Base-by-base conservation (phyloP, 1,140 invertebrate genomes). In the Ceratitis capitata region DNA sequence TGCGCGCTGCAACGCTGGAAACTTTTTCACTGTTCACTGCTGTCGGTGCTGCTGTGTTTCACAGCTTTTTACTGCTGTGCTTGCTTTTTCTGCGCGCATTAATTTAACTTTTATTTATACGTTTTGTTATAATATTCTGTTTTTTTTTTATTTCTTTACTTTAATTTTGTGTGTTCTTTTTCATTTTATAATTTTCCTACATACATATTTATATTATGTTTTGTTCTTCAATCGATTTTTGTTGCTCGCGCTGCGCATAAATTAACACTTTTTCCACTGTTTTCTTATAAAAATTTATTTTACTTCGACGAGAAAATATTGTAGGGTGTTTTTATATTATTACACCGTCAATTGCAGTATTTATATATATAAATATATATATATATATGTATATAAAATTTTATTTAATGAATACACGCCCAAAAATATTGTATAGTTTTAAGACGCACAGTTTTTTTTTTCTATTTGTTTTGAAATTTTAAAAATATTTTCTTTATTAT, bases 41-140 rank as follows among this genome's bases (percentile, higher is more conserved):
- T 29, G n/a, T n/a, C n/a, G n/a, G n/a, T n/a, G 78, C 47, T 82
- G 47, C 47, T 51, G 82, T 51, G n/a, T n/a, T n/a, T 83, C 82
- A 83, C 49, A 83, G 35, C 69, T 78, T 78, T 78, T 78, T 78
- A 78, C 69, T 78, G 69, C 69, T 78, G 69, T n/a, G 35, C 39
- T 78, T 45, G 69, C 69, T 78, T 78, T 78, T 78, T 78, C 69
- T 45, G 69, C n/a, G 69, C 69, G 69, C 69, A 78, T 78, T 78
- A 78, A 78, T 78, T 78, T 78, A 78, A 78, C n/a, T 78, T 78
- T 78, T 78, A 78, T 78, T 78, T 78, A 78, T 78, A 45, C 69
- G 69, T 78, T 26, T 78, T 45, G 42, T 45, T 78, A 23, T 14
- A 23, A 47, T 47, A 47, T 47, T 6, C 45, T 47, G 12, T 23